Evolutionary conservation across 2,797 vertebrate genomes (phyloP).

Genomic region (Sylvilagus floridanus): DNA sequence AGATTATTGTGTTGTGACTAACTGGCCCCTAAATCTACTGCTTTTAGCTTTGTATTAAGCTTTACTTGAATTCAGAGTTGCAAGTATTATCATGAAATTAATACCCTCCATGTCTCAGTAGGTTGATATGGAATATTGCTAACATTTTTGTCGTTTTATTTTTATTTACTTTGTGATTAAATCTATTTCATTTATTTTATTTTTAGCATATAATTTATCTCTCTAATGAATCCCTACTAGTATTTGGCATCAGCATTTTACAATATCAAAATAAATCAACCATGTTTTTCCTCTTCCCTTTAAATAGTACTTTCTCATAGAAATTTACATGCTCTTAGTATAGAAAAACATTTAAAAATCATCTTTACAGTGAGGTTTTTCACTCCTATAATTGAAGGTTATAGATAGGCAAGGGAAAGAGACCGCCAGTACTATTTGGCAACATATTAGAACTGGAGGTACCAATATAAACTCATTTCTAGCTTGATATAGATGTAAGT

Average conservation of each 20-base stretch:
- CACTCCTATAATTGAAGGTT: neutral
- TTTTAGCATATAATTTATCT: conserved; percentile 5
- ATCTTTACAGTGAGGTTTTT: neutral
- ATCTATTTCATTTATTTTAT: neutral
- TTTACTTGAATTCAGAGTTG: conserved; percentile 20
- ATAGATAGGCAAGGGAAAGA: neutral
- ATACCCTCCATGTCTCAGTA: neutral
- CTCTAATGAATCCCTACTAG: conserved; percentile 16
- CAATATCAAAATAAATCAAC: conserved; percentile 24
- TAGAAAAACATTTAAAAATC: conserved; percentile 19
- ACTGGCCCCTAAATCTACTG: neutral
- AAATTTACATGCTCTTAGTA: conserved; percentile 31
- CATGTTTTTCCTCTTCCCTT: neutral
- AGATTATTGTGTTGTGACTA: neutral
- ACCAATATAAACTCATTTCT: neutral
- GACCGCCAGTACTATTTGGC: neutral
- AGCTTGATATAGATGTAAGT: neutral
- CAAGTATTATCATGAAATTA: conserved; percentile 4
- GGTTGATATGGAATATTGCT: conserved; percentile 2
- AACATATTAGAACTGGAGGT: neutral
- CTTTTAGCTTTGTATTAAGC: conserved; percentile 12
- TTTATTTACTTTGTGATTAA: too few species aligned
- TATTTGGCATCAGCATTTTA: conserved; percentile 16
- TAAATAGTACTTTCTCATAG: conserved; percentile 18
- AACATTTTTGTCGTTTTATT: neutral